phyloP scores from a whole-genome alignment of 2,888 invertebrate species.

The Andricus quercusramuli region DNA sequence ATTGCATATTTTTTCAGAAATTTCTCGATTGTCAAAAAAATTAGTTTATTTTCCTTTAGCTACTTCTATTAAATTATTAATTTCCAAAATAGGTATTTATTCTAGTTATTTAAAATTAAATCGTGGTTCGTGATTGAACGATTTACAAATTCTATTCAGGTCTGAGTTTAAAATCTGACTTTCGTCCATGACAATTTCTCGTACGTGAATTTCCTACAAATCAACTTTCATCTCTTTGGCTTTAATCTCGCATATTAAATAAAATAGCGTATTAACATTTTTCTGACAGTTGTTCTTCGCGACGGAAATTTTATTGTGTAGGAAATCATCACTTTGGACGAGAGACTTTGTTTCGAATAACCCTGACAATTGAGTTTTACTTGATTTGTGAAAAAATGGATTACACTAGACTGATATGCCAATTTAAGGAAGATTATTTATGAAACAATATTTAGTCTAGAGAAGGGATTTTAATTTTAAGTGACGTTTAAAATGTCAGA shows the following conservation, averaged over 20 bases:
- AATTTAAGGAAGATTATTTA: background rate
- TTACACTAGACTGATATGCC: background rate
- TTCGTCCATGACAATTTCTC: background rate
- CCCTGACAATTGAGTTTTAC: background rate
- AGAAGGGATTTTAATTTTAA: background rate
- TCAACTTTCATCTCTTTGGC: slow-evolving; percentile 10
- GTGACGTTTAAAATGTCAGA: background rate
- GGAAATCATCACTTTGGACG: background rate
- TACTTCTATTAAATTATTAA: background rate
- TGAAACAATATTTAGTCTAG: background rate
- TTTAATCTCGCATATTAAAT: background rate
- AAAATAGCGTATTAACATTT: background rate
- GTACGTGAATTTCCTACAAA: slow-evolving; percentile 13
- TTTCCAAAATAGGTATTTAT: background rate
- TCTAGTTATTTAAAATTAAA: background rate
- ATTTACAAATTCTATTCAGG: slow-evolving; percentile 11
- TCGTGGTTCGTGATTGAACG: background rate
- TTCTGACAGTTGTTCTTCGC: background rate
- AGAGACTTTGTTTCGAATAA: background rate
- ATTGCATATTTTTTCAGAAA: background rate
- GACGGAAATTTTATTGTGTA: background rate
- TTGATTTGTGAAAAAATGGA: background rate
- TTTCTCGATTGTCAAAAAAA: background rate
- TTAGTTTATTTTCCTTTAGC: background rate
- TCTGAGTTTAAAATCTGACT: slow-evolving; percentile 16